phyloP scores from a whole-genome alignment of 2,113 vertebrate species.

The Pelusios castaneus region DNA sequence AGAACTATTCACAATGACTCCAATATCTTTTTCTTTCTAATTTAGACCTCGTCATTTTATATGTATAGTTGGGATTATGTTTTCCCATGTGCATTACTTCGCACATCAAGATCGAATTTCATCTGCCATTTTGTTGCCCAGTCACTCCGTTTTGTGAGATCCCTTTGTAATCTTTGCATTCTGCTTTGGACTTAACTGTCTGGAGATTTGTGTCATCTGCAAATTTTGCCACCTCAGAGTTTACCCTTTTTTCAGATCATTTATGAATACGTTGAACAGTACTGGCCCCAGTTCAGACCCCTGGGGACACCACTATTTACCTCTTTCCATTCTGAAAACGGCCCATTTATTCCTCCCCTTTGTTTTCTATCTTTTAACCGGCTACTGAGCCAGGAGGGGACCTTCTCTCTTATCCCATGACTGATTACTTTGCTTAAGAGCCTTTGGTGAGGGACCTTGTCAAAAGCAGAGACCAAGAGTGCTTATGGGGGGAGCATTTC shows the following conservation, averaged over 20 bases:
- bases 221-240: not conserved
- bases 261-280: not conserved
- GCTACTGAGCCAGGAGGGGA: not conserved
- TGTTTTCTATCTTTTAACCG: not conserved
- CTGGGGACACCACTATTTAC: not conserved
- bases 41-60: not conserved
- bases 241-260: not conserved
- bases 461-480: not conserved
- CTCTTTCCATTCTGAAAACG: not conserved
- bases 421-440: not conserved
- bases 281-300: not conserved
- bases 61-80: not conserved
- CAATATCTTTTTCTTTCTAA: not conserved
- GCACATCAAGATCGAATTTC: not conserved
- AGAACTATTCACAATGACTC: not conserved
- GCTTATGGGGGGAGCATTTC: not conserved
- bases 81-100: not conserved
- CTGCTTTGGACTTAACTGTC: not conserved
- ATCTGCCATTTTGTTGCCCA: not conserved
- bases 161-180: not conserved
- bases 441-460: not conserved
- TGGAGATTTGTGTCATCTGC: not conserved
- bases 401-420: not conserved
- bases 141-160: not conserved
- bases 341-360: not conserved